Conservation (phyloP, 2,888 invertebrate genomes). For the Crepidodera aurea region DNA sequence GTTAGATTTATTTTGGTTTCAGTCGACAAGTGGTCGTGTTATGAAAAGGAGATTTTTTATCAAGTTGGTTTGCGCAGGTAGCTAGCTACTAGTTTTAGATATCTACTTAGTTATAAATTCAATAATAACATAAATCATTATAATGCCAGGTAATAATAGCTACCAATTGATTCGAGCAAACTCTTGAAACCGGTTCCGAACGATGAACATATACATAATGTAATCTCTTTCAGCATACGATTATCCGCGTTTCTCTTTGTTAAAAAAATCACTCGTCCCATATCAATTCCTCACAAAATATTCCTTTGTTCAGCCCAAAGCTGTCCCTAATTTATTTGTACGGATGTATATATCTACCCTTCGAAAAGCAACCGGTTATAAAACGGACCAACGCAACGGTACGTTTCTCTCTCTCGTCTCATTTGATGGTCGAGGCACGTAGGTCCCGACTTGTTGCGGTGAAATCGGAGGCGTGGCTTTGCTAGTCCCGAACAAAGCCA, state of each 20-base stretch:
- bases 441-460: constrained; percentile 25
- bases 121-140: constrained; percentile 18
- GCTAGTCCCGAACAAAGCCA: constrained; percentile 26
- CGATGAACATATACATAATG: constrained; percentile 19
- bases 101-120: constrained; percentile 1
- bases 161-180: constrained; percentile 15
- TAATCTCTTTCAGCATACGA: constrained; percentile 21
- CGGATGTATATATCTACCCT: constrained; percentile 21
- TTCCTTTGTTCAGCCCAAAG: constrained; percentile 17
- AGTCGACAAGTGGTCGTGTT: constrained; percentile 21
- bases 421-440: constrained; percentile 18
- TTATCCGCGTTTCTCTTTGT: constrained; percentile 20
- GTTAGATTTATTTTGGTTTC: neutral
- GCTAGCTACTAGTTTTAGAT: constrained; percentile 13
- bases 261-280: constrained; percentile 12
- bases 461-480: constrained; percentile 22
- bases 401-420: constrained; percentile 10
- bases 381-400: neutral
- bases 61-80: constrained; percentile 7
- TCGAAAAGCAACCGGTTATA: constrained; percentile 14
- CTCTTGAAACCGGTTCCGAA: constrained; percentile 24
- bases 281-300: constrained; percentile 16
- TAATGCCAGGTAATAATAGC: constrained; percentile 11
- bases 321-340: constrained; percentile 23
- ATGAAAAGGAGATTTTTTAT: constrained; percentile 33